A percentile compares a stretch with the other conserved stretches of the same genome.
Conservation (phyloP, 2,888 invertebrate genomes). For the Aleiodes alternator region DNA sequence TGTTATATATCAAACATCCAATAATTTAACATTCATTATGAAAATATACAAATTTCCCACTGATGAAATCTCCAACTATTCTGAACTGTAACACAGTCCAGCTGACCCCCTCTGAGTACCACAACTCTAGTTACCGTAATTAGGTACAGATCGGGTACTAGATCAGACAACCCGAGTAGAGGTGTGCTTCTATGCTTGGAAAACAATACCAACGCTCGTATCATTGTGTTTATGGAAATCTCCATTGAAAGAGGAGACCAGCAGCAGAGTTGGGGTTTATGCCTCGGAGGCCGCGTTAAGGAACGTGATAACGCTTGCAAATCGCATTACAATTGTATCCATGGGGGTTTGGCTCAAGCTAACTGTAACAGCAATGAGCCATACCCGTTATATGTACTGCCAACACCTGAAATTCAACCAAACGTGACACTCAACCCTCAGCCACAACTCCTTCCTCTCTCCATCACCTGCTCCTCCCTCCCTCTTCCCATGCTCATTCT, state of each 20-base stretch:
- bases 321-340: slow-evolving; percentile 69
- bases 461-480: slow-evolving; percentile 3
- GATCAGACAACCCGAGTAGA: slow-evolving; percentile 10
- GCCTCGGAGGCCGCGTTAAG: slow-evolving; percentile 58
- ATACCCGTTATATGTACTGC: background rate
- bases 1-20: too few relatives aligned
- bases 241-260: slow-evolving; percentile 40
- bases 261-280: slow-evolving; percentile 1
- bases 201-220: slow-evolving; percentile 62
- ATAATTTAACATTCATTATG: too few relatives aligned
- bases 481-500: background rate
- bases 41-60: slow-evolving; percentile 5
- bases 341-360: slow-evolving; percentile 37
- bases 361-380: slow-evolving; percentile 19
- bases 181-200: slow-evolving; percentile 53
- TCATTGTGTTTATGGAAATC: slow-evolving; percentile 70
- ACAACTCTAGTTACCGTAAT: slow-evolving; percentile 44
- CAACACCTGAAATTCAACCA: slow-evolving; percentile 34
- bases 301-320: slow-evolving; percentile 73
- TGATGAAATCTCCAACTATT: slow-evolving; percentile 22
- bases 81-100: background rate
- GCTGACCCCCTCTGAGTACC: background rate
- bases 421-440: slow-evolving; percentile 51
- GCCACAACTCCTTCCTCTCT: slow-evolving; percentile 34
- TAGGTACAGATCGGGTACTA: slow-evolving; percentile 49